These are phyloP conservation scores for Crambe crambe DNA, from an alignment of 37 sponge, comb jelly and placozoan species.

Conservation along the genomic window DNA sequence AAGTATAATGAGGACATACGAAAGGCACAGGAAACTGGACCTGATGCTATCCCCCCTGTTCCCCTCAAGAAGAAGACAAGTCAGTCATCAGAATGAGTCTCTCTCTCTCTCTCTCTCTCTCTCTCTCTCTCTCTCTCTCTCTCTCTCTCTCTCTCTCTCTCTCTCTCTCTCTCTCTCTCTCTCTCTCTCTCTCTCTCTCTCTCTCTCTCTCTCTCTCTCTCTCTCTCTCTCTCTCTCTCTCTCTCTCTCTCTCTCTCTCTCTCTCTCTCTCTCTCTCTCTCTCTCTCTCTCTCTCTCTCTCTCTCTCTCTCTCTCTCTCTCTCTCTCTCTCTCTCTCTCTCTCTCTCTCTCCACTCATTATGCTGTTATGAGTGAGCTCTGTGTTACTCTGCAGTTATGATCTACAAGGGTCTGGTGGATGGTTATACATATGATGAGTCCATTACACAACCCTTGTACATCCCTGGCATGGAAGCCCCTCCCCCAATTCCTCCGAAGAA, in stretches of 20 bases:
- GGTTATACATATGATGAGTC: constrained; percentile 55
- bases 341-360: constrained; percentile 12
- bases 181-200: constrained; percentile 21
- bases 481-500: constrained; percentile 76
- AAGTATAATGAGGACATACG: constrained; percentile 47
- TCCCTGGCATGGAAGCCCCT: constrained; percentile 45
- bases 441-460: constrained; percentile 52
- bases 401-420: constrained; percentile 45
- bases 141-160: constrained; percentile 3
- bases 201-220: background rate
- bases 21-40: constrained; percentile 11
- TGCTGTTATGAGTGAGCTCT: too few species aligned
- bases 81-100: constrained; percentile 1
- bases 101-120: constrained; percentile 4
- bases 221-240: constrained; percentile 14
- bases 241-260: constrained; percentile 10
- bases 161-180: constrained; percentile 4
- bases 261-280: too few species aligned
- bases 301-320: too few species aligned
- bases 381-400: constrained; percentile 16
- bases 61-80: constrained; percentile 75
- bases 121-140: constrained; percentile 20
- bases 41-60: constrained; percentile 57
- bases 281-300: too few species aligned
- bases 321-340: constrained; percentile 10